Evolutionary conservation across 2,113 vertebrate genomes (phyloP).

Genomic region (Sphyrna mokarran): DNA sequence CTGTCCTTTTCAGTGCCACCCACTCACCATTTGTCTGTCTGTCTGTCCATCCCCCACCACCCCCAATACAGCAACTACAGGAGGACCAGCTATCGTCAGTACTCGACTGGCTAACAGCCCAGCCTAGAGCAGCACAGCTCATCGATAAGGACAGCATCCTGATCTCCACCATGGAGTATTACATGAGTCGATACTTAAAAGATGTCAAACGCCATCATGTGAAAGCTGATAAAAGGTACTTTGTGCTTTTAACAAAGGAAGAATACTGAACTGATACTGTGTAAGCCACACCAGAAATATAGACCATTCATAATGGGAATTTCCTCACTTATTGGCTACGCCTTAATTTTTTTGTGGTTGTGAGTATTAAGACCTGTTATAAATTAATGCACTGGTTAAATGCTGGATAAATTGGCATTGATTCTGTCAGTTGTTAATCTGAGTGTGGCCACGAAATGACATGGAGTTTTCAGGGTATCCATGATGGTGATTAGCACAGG

Average conservation of each 20-base stretch:
- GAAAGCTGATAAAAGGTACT: conserved; percentile 88
- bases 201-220: conserved; percentile 87
- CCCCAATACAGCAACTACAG: conserved; percentile 73
- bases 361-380: background rate
- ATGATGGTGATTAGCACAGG: background rate
- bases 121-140: conserved; percentile 89
- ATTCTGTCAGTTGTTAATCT: background rate
- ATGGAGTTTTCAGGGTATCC: background rate
- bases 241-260: background rate
- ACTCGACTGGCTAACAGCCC: conserved; percentile 88
- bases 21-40: background rate
- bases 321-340: background rate
- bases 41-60: background rate
- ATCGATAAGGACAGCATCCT: conserved; percentile 88
- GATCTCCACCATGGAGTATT: conserved; percentile 84
- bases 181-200: conserved; percentile 84
- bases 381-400: background rate
- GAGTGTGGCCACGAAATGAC: background rate
- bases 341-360: background rate
- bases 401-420: background rate
- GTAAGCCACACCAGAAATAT: background rate
- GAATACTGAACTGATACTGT: conserved; percentile 28
- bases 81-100: conserved; percentile 85
- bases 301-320: background rate
- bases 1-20: background rate